Percentiles rank a stretch among this genome's conserved stretches.
phyloP scores from a whole-genome alignment of 35 echinoderm and acorn worm species.

The Apostichopus parvimensis region DNA sequence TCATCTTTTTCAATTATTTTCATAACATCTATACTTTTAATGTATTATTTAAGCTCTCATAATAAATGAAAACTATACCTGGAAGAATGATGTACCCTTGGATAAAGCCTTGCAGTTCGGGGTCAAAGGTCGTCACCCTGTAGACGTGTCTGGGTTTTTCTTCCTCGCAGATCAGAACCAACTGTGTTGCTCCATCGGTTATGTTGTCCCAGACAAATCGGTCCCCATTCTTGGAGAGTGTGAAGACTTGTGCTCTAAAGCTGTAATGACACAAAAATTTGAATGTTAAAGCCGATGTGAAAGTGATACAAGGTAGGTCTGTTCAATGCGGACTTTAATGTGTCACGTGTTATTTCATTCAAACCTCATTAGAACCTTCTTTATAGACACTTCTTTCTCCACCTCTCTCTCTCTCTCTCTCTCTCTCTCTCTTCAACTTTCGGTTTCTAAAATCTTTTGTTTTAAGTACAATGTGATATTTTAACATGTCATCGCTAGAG shows the following conservation, averaged over 20 bases:
- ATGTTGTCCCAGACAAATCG: conserved; percentile 71
- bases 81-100: conserved; percentile 76
- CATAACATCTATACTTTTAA: too few species aligned
- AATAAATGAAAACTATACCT: conserved; percentile 39
- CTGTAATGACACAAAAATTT: conserved; percentile 14
- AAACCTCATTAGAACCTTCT: neutral
- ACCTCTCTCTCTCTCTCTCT: too few species aligned
- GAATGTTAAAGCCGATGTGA: neutral
- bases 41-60: too few species aligned
- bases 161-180: conserved; percentile 74
- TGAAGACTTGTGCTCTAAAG: conserved; percentile 83
- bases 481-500: too few species aligned
- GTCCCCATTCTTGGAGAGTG: conserved; percentile 70
- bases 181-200: conserved; percentile 64
- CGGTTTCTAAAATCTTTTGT: neutral
- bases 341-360: neutral
- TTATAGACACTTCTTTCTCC: neutral
- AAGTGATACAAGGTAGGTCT: neutral
- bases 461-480: too few species aligned
- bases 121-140: conserved; percentile 69
- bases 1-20: too few species aligned
- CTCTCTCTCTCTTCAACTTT: neutral
- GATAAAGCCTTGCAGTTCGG: conserved; percentile 76
- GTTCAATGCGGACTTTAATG: neutral
- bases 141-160: conserved; percentile 72